Conservation (phyloP, 1,140 invertebrate genomes). For the Drosophila eugracilis region DNA sequence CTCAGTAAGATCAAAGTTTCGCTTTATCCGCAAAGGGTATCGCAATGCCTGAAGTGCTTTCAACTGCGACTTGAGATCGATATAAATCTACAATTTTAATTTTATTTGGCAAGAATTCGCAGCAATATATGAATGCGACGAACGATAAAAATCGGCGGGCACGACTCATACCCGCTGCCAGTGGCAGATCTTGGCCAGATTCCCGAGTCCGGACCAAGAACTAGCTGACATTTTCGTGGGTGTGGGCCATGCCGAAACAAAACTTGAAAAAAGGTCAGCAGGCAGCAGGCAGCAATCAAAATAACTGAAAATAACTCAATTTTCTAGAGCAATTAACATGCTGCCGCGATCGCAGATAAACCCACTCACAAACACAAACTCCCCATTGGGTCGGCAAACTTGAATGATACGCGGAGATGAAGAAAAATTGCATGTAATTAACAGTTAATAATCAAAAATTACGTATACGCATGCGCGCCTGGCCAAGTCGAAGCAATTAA, state of each 20-base stretch:
- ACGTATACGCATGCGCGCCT: conserved; percentile 77
- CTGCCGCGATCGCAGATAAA: conserved; percentile 52
- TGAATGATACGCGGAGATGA: conserved; percentile 38
- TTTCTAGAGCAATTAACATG: conserved; percentile 81
- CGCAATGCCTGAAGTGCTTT: conserved; percentile 17
- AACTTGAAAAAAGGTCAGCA: conserved; percentile 70
- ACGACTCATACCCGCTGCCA: conserved; percentile 56
- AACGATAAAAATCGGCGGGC: conserved; percentile 74
- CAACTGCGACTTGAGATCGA: conserved; percentile 51
- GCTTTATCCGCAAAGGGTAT: conserved; percentile 27
- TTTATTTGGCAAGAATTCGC: conserved; percentile 67
- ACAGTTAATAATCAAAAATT: conserved; percentile 76
- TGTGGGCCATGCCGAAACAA: conserved; percentile 52
- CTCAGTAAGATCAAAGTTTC: conserved; percentile 7
- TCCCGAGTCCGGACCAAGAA: conserved; percentile 17
- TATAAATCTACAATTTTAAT: conserved; percentile 80
- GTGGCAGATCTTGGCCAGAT: conserved; percentile 71
- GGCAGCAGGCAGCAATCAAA: conserved; percentile 80
- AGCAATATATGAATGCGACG: conserved; percentile 49
- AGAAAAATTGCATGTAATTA: conserved; percentile 73
- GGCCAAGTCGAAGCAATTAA: conserved; percentile 67
- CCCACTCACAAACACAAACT: conserved; percentile 63
- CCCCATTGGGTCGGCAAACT: conserved; percentile 59
- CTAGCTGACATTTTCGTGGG: conserved; percentile 68
- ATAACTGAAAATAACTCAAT: conserved; percentile 79